Base-by-base conservation (phyloP, 2,797 vertebrate species). In the Amblyopsis hoosieri region DNA sequence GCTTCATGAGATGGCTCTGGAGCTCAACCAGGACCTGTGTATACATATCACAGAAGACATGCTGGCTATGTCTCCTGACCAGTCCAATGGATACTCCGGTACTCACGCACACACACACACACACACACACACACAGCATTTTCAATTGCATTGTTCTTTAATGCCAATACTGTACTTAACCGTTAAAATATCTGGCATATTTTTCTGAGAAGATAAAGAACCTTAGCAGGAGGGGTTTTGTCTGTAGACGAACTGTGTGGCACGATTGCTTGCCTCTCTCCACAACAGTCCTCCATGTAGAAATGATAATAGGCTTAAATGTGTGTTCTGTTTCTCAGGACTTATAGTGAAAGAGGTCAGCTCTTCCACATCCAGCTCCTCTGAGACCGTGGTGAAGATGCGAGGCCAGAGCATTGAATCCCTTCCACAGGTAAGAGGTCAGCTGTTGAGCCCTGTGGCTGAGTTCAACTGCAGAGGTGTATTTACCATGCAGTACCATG, bases 31-130 rank as follows among this genome's bases (percentile, higher is more conserved):
- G 0, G 97, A 99, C 61, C 90, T 98, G 88, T 99, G 96, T 4
- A 97, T 99, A 86, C 98, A 97, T 80, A 99, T 99, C 89, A 99
- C 97, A 0, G 97, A 99, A 87, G 97, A 99, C 88, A 99, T 99
- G 97, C 91, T 99, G 76, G 89, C 94, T 42, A 89, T 87, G 88
- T 88, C 87, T 0, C 95, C 95, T 0, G 93, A 93, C 80, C 95
- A 95, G 84, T 92, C 90, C 77, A 97, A 95, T 0, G 96, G 97
- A 66, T 97, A 94, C 87, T 95, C 97, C 1, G 96, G 97, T 99
- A 90, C 78, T 68, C 51, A 0, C 1, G 12, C 45, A 14, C 45
- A 14, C 2, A 3, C 9, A 12, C 11, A 37, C 37, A 90, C 78
- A 69, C 51, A 0, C 1, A 12, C 45, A 47, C 15, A 47, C 6